Percentiles rank a stretch among this genome's conserved stretches.
These are phyloP conservation scores for Calameuta pallipes DNA, from an alignment of 2,888 invertebrate genomes.

Conservation along the genomic window DNA sequence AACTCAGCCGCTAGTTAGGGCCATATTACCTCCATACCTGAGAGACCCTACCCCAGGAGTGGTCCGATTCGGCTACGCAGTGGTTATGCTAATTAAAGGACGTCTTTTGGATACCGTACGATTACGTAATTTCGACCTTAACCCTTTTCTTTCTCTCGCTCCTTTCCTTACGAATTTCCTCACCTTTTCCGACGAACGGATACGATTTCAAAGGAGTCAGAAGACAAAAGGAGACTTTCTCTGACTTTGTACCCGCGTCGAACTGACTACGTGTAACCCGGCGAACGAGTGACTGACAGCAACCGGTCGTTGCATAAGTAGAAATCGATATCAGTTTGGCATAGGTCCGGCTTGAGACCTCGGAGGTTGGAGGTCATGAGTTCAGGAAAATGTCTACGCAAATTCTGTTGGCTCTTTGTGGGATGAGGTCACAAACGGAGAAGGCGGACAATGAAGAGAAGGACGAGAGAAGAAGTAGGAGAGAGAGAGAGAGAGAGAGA, in stretches of 20 bases:
- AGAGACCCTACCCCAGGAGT: slow-evolving; percentile 19
- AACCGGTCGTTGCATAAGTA: slow-evolving; percentile 28
- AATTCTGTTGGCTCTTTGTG: too few relatives aligned
- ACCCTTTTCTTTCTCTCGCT: neutral
- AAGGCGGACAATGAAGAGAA: too few relatives aligned
- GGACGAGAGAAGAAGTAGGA: too few relatives aligned
- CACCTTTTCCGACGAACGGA: neutral
- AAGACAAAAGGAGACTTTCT: too few relatives aligned
- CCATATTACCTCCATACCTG: slow-evolving; percentile 63
- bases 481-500: too few relatives aligned
- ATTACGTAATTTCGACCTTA: neutral
- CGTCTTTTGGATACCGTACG: too few relatives aligned
- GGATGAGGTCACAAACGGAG: too few relatives aligned
- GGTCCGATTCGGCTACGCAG: slow-evolving; percentile 43
- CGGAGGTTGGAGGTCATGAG: too few relatives aligned
- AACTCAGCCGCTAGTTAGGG: slow-evolving; percentile 65
- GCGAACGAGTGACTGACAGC: slow-evolving; percentile 5
- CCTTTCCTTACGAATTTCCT: neutral
- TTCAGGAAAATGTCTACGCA: too few relatives aligned
- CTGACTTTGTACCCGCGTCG: too few relatives aligned
- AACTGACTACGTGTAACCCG: neutral
- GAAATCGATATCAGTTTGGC: slow-evolving; percentile 36
- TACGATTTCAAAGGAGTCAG: neutral
- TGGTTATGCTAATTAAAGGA: slow-evolving; percentile 60
- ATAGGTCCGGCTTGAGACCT: too few relatives aligned